These are phyloP conservation scores for Aproaerema taeniolella DNA, from an alignment of 2,888 invertebrate genomes.

Conservation along the genomic window DNA sequence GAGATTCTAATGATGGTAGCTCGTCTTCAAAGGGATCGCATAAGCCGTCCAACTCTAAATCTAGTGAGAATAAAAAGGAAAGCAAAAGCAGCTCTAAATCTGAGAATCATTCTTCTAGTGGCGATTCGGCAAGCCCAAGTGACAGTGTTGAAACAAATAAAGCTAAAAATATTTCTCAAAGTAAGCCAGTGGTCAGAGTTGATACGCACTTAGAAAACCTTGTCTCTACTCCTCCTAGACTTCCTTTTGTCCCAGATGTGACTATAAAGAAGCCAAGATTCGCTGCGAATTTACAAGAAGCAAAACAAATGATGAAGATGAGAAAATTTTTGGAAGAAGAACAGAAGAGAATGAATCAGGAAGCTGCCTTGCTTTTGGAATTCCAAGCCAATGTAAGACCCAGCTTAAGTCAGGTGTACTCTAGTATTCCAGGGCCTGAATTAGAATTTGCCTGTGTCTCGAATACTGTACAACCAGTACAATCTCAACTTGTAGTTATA, in stretches of 20 bases:
- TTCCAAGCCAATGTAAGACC: constrained; percentile 71
- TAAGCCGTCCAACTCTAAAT: constrained; percentile 48
- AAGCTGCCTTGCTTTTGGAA: constrained; percentile 63
- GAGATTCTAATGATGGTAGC: constrained; percentile 87
- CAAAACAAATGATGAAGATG: constrained; percentile 81
- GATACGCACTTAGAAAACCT: constrained; percentile 60
- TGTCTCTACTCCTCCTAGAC: constrained; percentile 47
- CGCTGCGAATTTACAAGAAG: constrained; percentile 82
- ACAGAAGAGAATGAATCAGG: constrained; percentile 74
- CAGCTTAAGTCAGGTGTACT: constrained; percentile 66
- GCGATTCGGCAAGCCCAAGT: constrained; percentile 70
- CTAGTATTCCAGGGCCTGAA: constrained; percentile 67
- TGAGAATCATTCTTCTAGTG: constrained; percentile 62
- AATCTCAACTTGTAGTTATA: constrained; percentile 4
- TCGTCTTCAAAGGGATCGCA: constrained; percentile 68
- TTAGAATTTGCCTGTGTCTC: constrained; percentile 65
- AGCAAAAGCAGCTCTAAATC: constrained; percentile 64
- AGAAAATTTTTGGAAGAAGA: constrained; percentile 80
- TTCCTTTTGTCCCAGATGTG: constrained; percentile 65
- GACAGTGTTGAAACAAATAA: constrained; percentile 42
- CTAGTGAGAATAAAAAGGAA: constrained; percentile 53
- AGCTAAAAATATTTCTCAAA: constrained; percentile 32
- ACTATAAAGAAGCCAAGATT: constrained; percentile 82
- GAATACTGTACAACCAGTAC: constrained; percentile 27
- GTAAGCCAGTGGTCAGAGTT: constrained; percentile 50